A percentile compares a stretch with the other conserved stretches of the same genome.
These are phyloP conservation scores for Lypha dubia DNA, from an alignment of 2,888 invertebrate genomes.

Conservation along the genomic window DNA sequence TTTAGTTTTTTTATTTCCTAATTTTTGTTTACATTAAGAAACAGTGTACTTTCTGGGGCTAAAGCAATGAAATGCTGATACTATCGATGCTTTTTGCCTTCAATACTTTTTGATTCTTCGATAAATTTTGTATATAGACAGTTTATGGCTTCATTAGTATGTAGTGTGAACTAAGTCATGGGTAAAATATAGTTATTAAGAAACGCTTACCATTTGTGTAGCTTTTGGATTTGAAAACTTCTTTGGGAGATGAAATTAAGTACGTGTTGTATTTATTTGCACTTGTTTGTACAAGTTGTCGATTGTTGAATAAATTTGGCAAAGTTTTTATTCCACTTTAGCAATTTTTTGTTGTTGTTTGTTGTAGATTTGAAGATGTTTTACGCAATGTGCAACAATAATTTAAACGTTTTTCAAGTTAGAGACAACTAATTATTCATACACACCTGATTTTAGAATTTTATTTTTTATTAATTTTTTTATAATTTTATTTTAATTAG, in stretches of 20 bases:
- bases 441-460: slow-evolving; percentile 31
- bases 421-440: slow-evolving; percentile 30
- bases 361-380: not conserved
- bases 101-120: too few species aligned
- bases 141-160: too few species aligned
- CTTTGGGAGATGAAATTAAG: slow-evolving; percentile 7
- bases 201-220: slow-evolving; percentile 60
- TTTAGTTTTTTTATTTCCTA: too few species aligned
- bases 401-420: slow-evolving; percentile 40
- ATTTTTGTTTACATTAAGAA: too few species aligned
- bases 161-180: too few species aligned
- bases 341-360: slow-evolving; percentile 4
- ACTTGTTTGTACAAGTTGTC: slow-evolving; percentile 42
- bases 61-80: too few species aligned
- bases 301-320: slow-evolving; percentile 55
- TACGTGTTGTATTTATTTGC: slow-evolving; percentile 32
- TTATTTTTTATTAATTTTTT: slow-evolving; percentile 1
- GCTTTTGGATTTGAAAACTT: slow-evolving; percentile 23
- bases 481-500: slow-evolving; percentile 45
- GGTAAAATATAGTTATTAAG: too few species aligned
- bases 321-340: slow-evolving; percentile 53
- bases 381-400: slow-evolving; percentile 21
- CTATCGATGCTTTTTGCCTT: too few species aligned
- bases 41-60: too few species aligned
- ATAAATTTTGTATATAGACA: too few species aligned